Evolutionary conservation across 1,140 invertebrate genomes (phyloP).

Genomic region (Lamellibrachia luymesi): DNA sequence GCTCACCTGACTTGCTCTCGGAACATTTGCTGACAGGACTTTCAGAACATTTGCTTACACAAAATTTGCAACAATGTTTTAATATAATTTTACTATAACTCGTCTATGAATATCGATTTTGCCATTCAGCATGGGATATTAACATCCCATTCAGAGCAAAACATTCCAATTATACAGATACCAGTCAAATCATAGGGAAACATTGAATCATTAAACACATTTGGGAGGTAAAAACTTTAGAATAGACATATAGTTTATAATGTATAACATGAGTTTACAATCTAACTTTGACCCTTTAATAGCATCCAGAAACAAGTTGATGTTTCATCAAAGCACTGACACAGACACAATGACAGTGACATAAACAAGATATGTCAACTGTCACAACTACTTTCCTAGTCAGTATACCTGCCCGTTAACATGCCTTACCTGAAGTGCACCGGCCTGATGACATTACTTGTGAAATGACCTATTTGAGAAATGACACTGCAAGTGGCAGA

Average conservation of each 20-base stretch:
- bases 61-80: too few relatives aligned
- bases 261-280: too few relatives aligned
- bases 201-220: too few relatives aligned
- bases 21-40: background rate
- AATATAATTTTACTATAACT: too few relatives aligned
- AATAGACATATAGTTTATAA: too few relatives aligned
- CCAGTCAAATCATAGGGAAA: too few relatives aligned
- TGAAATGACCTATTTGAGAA: slow-evolving; percentile 1
- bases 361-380: background rate
- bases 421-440: background rate
- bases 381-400: background rate
- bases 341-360: background rate
- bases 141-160: too few relatives aligned
- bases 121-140: too few relatives aligned
- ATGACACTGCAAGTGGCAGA: background rate
- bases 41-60: background rate
- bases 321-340: background rate
- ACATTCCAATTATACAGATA: too few relatives aligned
- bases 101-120: too few relatives aligned
- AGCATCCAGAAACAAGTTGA: background rate
- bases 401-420: background rate
- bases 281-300: too few relatives aligned
- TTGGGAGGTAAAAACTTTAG: too few relatives aligned
- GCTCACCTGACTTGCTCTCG: background rate
- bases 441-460: background rate